phyloP scores from a whole-genome alignment of 2,888 invertebrate genomes.

The Rhimphoctona megacephalus region DNA sequence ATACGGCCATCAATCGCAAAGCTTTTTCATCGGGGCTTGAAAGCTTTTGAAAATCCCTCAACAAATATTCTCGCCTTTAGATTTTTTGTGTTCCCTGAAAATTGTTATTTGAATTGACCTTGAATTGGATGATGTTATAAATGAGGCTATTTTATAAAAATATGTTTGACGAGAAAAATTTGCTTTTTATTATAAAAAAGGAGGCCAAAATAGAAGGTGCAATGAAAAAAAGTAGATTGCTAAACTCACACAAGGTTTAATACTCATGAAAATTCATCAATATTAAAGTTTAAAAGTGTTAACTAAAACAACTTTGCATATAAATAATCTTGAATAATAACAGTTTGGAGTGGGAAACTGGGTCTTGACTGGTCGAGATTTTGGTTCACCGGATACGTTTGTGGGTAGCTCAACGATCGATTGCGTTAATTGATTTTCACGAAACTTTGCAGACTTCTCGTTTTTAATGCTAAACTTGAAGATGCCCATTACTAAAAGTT shows the following conservation, averaged over 20 bases:
- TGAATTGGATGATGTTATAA: not conserved
- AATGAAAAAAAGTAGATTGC: not conserved
- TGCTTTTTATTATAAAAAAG: not conserved
- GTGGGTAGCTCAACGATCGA: not conserved
- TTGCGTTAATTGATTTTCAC: slow-evolving; percentile 2
- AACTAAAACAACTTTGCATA: not conserved
- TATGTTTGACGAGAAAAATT: not conserved
- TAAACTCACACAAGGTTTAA: not conserved
- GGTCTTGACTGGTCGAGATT: slow-evolving; percentile 1
- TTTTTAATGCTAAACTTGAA: not conserved
- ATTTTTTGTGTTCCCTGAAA: not conserved
- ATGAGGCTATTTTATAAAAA: too few relatives aligned
- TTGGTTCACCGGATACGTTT: not conserved
- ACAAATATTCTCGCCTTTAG: slow-evolving; percentile 35
- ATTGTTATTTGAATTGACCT: not conserved
- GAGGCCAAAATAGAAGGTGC: not conserved
- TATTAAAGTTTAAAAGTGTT: not conserved
- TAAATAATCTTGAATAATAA: slow-evolving; percentile 11
- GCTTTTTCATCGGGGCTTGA: slow-evolving; percentile 16
- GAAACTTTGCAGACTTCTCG: slow-evolving; percentile 10
- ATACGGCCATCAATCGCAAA: slow-evolving; percentile 3
- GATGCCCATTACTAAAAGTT: not conserved
- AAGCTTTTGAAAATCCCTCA: slow-evolving; percentile 58
- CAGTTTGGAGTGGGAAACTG: not conserved
- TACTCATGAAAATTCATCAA: slow-evolving; percentile 10